Evolutionary conservation across 2,113 vertebrate species (phyloP), one percentile per base, ranked within the genome.

Genomic region (Hepsetus odoe): DNA sequence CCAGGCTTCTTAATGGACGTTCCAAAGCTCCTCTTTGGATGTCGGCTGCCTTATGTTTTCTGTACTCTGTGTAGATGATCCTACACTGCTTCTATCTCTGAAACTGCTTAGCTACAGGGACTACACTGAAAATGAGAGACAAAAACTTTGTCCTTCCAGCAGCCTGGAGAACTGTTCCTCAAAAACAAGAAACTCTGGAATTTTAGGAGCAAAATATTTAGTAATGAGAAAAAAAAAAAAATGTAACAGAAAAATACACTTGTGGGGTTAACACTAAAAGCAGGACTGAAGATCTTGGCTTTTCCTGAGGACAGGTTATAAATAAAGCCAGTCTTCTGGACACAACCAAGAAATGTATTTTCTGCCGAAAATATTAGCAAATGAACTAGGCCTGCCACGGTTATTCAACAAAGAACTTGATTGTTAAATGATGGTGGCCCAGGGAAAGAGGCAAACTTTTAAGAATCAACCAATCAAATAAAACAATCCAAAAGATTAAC

Each of bases 261-360:
- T n/a, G 3, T 2, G 58, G 58, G 28, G 49, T 11, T 53, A 72
- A 56, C 24, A 16, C 2, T n/a, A n/a, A 38, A 24, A 40, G 68
- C 20, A 55, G 32, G 51, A 14, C 46, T 28, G 44, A 24, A 8
- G 24, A 64, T 32, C 59, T n/a, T n/a, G n/a, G 18, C 35, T 35
- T 32, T 62, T 64, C 59, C 59, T 64, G 59, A 64, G 59, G 26
- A 32, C 59, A 33, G 16, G 18, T 64, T 35, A 64, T 11, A 35
- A 8, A 10, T 30, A 64, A 10, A 18, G 30, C 18, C 33, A n/a
- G 32, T 18, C 18, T 20, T 32, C 18, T 33, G 20, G 32, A n/a
- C 59, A 64, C 59, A 64, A n/a, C 3, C n/a, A 35, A 64, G 16
- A 64, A 35, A 61, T 7, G 2, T 14, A 33, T 4, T 20, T 2